Conservation (phyloP, 1,140 invertebrate species). For the Spodoptera frugiperda region DNA sequence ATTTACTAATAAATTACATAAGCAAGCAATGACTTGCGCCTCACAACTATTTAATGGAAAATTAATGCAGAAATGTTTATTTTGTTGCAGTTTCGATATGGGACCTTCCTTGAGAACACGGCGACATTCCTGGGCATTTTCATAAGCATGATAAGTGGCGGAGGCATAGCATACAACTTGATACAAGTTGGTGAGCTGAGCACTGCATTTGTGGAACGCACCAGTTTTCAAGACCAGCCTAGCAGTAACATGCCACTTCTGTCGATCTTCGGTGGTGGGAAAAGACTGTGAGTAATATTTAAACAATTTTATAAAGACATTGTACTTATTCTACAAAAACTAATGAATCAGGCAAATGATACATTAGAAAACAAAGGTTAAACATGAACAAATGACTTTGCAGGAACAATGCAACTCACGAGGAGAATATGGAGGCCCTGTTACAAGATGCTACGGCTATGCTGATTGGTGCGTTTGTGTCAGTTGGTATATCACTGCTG, state of each 20-base stretch:
- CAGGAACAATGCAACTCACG: slow-evolving; percentile 84
- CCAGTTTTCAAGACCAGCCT: slow-evolving; percentile 63
- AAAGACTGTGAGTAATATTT: slow-evolving; percentile 86
- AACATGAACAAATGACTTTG: background rate
- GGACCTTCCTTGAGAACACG: slow-evolving; percentile 67
- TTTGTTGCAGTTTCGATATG: slow-evolving; percentile 77
- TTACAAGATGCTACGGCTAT: slow-evolving; percentile 88
- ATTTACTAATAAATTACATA: no score
- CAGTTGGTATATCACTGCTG: slow-evolving; percentile 67
- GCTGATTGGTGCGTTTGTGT: slow-evolving; percentile 86
- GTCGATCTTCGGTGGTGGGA: slow-evolving; percentile 84
- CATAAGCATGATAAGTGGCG: slow-evolving; percentile 72
- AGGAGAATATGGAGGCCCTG: slow-evolving; percentile 87
- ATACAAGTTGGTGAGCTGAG: slow-evolving; percentile 91
- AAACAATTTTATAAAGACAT: no score
- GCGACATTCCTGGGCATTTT: slow-evolving; percentile 74
- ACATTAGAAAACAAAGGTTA: no score
- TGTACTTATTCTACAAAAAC: no score
- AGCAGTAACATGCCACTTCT: slow-evolving; percentile 83
- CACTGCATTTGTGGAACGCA: slow-evolving; percentile 88
- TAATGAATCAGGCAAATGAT: no score
- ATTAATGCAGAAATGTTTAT: background rate
- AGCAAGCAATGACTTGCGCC: no score
- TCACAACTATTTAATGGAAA: no score
- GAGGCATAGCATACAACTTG: slow-evolving; percentile 88